Evolutionary conservation across 1,140 invertebrate species (phyloP).

Genomic region (Meloidogyne exigua): DNA sequence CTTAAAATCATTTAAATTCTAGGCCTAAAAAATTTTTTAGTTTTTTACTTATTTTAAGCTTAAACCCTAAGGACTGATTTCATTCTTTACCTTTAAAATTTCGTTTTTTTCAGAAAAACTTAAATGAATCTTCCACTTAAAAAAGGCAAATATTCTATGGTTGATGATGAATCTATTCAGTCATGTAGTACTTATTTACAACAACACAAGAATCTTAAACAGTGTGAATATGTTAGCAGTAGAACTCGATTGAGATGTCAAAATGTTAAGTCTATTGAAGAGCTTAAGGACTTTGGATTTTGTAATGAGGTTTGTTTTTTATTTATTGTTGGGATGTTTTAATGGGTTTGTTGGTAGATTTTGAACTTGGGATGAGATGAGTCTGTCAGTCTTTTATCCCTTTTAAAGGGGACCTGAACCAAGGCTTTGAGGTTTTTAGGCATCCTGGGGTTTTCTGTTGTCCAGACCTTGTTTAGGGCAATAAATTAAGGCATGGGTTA

Average conservation of each 20-base stretch:
- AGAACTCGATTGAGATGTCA: slow-evolving; percentile 14
- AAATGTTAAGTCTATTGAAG: slow-evolving; percentile 5
- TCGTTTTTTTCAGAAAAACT: neutral
- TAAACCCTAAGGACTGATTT: no score
- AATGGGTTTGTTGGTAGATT: neutral
- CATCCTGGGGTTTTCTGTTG: no score
- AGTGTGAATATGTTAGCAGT: slow-evolving; percentile 24
- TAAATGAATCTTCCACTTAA: neutral
- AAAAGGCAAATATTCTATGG: slow-evolving; percentile 5
- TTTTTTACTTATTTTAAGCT: no score
- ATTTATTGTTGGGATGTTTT: no score
- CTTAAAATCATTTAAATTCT: neutral
- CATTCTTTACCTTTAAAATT: neutral
- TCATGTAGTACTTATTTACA: slow-evolving; percentile 2
- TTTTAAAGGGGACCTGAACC: no score
- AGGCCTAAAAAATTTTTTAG: no score
- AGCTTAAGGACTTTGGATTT: slow-evolving; percentile 20
- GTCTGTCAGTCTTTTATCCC: no score
- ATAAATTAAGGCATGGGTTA: no score
- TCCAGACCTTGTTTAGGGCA: no score
- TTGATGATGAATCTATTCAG: slow-evolving; percentile 5
- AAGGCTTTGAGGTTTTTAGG: no score
- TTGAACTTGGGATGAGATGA: no score
- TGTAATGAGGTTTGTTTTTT: slow-evolving; percentile 15
- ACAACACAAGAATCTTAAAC: slow-evolving; percentile 7